These are phyloP conservation scores for Microvelia longipes DNA, from an alignment of 1,140 invertebrate genomes.

Conservation along the genomic window DNA sequence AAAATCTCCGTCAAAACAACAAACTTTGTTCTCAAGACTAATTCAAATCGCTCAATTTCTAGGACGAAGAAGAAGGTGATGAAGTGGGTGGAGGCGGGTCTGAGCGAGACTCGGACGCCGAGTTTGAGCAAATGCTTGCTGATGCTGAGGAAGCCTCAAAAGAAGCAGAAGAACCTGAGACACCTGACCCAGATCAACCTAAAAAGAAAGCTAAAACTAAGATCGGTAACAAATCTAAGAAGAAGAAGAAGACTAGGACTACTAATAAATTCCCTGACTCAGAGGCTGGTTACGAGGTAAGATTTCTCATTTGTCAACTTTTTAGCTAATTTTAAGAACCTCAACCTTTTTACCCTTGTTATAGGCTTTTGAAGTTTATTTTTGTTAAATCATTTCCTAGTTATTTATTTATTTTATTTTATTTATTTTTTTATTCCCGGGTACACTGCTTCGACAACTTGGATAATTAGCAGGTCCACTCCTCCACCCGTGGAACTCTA, in stretches of 20 bases:
- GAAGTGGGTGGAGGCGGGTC: constrained; percentile 43
- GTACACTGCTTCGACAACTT: too few species aligned
- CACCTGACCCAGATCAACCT: constrained; percentile 31
- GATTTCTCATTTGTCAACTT: constrained; percentile 9
- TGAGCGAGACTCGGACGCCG: constrained; percentile 77
- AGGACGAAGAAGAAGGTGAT: constrained; percentile 59
- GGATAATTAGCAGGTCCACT: too few species aligned
- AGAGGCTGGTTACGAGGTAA: constrained; percentile 56
- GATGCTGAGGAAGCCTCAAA: constrained; percentile 65
- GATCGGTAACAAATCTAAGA: constrained; percentile 78
- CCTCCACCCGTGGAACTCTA: too few species aligned
- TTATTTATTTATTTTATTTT: neutral
- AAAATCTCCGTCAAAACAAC: too few species aligned
- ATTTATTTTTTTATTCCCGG: neutral
- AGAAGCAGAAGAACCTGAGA: constrained; percentile 31
- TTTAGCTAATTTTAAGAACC: neutral
- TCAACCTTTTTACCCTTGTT: neutral
- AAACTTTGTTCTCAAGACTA: too few species aligned
- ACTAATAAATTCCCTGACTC: constrained; percentile 71
- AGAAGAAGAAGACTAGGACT: constrained; percentile 79
- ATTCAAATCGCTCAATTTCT: too few species aligned
- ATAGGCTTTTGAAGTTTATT: too few species aligned
- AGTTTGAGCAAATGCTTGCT: constrained; percentile 87
- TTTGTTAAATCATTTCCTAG: neutral
- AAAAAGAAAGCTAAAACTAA: constrained; percentile 79